phyloP scores from a whole-genome alignment of 2,888 invertebrate species.

The Miltochrista miniata region DNA sequence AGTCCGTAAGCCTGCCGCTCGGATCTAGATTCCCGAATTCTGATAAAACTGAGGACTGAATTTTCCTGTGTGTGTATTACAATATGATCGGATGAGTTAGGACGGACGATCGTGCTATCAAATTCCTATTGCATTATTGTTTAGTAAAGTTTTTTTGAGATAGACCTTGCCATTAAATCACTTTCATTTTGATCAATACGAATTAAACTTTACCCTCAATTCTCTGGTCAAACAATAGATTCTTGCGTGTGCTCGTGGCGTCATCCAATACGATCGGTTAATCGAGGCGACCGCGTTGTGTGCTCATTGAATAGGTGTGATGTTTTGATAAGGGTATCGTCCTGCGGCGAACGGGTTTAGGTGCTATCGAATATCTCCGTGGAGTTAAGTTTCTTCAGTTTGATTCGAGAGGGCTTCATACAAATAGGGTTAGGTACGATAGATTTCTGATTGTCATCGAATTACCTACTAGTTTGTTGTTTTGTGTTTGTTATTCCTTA shows the following conservation, averaged over 20 bases:
- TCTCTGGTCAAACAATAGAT: conserved; percentile 15
- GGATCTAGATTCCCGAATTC: no score
- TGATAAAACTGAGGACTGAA: no score
- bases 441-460: not conserved
- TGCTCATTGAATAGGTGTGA: conserved; percentile 5
- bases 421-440: not conserved
- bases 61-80: no score
- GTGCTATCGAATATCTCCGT: conserved; percentile 1
- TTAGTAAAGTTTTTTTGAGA: no score
- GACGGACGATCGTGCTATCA: no score
- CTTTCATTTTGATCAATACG: no score
- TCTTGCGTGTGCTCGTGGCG: conserved; percentile 7
- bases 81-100: no score
- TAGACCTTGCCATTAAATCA: not conserved
- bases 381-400: not conserved
- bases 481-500: no score
- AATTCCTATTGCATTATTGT: no score
- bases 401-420: not conserved
- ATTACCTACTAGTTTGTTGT: no score
- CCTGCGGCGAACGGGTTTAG: not conserved
- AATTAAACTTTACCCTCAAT: not conserved
- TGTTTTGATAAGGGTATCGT: conserved; percentile 5
- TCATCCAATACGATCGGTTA: conserved; percentile 14
- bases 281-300: conserved; percentile 20
- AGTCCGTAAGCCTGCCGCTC: no score